phyloP scores from a whole-genome alignment of 2,888 invertebrate species.

The Euproctis similis region DNA sequence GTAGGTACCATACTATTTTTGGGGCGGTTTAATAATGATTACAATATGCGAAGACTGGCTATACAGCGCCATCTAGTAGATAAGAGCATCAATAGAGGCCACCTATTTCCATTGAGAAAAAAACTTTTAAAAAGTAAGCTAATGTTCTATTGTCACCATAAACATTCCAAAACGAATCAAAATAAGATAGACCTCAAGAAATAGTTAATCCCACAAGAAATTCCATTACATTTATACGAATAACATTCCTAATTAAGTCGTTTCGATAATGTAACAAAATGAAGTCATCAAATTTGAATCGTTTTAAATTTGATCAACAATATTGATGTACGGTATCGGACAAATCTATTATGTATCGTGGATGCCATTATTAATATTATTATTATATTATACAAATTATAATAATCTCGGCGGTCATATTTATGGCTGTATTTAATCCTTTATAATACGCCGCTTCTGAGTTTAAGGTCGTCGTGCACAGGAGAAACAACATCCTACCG shows the following conservation, averaged over 20 bases:
- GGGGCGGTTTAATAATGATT: no score
- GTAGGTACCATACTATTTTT: no score
- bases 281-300: conserved; percentile 5
- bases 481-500: no score
- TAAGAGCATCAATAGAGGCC: no score
- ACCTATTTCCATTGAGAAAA: no score
- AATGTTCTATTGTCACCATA: no score
- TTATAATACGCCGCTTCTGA: conserved; percentile 65
- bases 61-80: no score
- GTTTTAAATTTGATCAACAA: conserved; percentile 2
- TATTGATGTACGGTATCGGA: conserved; percentile 46
- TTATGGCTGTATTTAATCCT: conserved; percentile 62
- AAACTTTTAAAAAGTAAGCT: no score
- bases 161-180: no score
- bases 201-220: no score
- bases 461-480: conserved; percentile 21
- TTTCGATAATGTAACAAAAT: background rate
- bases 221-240: background rate
- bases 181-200: no score
- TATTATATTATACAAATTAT: conserved; percentile 72
- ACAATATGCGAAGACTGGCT: no score
- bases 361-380: conserved; percentile 61
- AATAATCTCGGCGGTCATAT: conserved; percentile 66
- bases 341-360: conserved; percentile 65
- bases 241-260: conserved; percentile 3